Conservation (phyloP, 1,140 invertebrate species). For the Cotesia chilonis region DNA sequence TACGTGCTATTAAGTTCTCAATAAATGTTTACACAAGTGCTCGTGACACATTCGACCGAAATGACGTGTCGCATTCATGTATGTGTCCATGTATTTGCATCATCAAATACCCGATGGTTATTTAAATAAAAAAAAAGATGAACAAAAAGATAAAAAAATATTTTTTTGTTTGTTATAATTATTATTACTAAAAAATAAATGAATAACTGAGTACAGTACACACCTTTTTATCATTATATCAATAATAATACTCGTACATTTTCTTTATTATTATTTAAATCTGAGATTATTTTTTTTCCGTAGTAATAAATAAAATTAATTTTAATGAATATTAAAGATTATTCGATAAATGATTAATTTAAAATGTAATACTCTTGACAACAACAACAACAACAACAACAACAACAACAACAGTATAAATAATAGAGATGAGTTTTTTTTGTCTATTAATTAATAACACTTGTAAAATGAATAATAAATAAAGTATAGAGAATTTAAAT, state of each 20-base stretch:
- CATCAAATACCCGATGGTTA: neutral
- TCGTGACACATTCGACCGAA: neutral
- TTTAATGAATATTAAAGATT: neutral
- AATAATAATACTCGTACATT: too few species aligned
- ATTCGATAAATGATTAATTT: neutral
- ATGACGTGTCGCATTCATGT: neutral
- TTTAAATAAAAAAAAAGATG: neutral
- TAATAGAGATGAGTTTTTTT: neutral
- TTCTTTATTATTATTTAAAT: too few species aligned
- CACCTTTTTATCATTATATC: too few species aligned
- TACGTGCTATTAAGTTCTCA: neutral
- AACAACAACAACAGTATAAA: too few species aligned
- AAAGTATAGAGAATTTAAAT: neutral
- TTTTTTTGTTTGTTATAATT: too few species aligned
- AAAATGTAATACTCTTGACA: neutral
- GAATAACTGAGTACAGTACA: too few species aligned
- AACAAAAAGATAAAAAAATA: too few species aligned
- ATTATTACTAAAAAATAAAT: too few species aligned
- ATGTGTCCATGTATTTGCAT: neutral
- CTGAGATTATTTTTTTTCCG: too few species aligned
- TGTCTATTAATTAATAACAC: neutral
- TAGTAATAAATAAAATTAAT: neutral
- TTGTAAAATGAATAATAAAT: neutral
- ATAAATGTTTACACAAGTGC: constrained; percentile 18
- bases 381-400: neutral